phyloP scores from a whole-genome alignment of 2,797 vertebrate species.

The Megalops cyprinoides region DNA sequence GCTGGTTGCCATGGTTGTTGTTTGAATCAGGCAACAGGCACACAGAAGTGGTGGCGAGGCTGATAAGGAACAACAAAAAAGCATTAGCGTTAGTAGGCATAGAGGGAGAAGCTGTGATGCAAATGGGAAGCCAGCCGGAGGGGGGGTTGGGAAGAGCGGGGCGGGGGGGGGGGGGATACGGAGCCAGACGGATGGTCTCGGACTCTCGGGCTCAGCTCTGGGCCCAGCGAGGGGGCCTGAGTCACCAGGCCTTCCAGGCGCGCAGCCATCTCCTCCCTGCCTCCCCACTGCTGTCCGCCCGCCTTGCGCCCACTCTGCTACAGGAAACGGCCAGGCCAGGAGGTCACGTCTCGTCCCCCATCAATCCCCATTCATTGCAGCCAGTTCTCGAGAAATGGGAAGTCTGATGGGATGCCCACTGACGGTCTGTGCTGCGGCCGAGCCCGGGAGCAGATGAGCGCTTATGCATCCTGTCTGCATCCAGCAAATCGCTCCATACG shows the following conservation, averaged over 20 bases:
- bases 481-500: background rate
- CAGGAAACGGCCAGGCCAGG: slow-evolving; percentile 19
- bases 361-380: slow-evolving; percentile 13
- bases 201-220: background rate
- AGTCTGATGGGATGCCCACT: background rate
- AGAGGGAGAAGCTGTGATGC: background rate
- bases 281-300: background rate
- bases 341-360: slow-evolving; percentile 34
- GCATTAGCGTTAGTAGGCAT: background rate
- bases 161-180: background rate
- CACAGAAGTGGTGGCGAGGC: slow-evolving; percentile 2
- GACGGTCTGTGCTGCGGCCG: background rate
- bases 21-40: slow-evolving; percentile 9
- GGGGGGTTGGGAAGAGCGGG: background rate
- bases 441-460: slow-evolving; percentile 6
- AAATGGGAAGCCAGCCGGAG: background rate
- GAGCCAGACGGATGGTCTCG: slow-evolving; percentile 14
- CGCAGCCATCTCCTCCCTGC: background rate
- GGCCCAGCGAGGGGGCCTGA: slow-evolving; percentile 12
- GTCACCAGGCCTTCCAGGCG: background rate
- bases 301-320: background rate
- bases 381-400: background rate
- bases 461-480: background rate
- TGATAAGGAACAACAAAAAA: slow-evolving; percentile 7
- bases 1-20: slow-evolving; percentile 20